Conservation (phyloP, 2,113 vertebrate genomes). For the Ancistrus triradiatus region DNA sequence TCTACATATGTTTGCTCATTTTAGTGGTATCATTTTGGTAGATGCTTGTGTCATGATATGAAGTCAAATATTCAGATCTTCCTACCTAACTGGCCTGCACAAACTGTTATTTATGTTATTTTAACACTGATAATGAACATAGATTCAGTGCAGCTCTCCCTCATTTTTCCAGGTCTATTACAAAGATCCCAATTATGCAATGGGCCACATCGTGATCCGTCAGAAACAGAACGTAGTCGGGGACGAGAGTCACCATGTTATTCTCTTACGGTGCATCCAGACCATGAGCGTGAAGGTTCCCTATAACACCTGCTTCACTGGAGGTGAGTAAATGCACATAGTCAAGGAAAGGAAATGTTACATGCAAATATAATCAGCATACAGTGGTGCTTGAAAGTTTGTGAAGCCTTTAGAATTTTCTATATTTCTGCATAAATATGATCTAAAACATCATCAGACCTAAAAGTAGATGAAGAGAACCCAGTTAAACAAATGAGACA, state of each 20-base stretch:
- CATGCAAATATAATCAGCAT: too few relatives aligned
- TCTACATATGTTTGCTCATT: too few relatives aligned
- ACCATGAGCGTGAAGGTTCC: constrained; percentile 79
- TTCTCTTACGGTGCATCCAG: constrained; percentile 89
- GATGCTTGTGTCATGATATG: neutral
- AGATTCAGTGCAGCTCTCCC: neutral
- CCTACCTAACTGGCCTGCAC: too few relatives aligned
- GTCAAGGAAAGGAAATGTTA: neutral
- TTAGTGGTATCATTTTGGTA: neutral
- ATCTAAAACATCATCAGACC: too few relatives aligned
- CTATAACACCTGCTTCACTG: constrained; percentile 94
- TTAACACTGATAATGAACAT: too few relatives aligned
- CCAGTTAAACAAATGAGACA: too few relatives aligned
- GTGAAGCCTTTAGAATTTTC: too few relatives aligned
- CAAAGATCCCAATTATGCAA: constrained; percentile 79
- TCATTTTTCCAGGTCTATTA: constrained; percentile 80
- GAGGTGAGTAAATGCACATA: constrained; percentile 68
- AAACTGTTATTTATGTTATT: too few relatives aligned
- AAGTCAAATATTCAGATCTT: neutral
- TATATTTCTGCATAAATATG: too few relatives aligned
- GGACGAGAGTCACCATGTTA: constrained; percentile 79
- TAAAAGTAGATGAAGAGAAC: too few relatives aligned
- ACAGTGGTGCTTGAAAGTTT: too few relatives aligned
- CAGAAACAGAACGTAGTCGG: constrained; percentile 84
- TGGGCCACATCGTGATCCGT: constrained; percentile 90